Percentiles rank a stretch among this genome's conserved stretches.
phyloP scores from a whole-genome alignment of 2,113 vertebrate species.

The Prietella phreatophila region DNA sequence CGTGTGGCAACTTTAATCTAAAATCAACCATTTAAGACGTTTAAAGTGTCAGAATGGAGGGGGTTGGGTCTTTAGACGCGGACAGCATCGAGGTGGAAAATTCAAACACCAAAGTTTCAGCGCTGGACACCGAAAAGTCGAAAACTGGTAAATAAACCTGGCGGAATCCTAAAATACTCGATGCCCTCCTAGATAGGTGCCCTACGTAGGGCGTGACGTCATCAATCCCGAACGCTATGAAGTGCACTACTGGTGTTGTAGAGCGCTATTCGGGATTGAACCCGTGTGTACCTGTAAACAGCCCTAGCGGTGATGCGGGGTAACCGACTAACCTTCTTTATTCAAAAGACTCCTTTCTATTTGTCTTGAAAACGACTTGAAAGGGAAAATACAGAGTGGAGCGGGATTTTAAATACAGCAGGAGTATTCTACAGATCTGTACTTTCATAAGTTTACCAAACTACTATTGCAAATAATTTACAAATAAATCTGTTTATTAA shows the following conservation, averaged over 20 bases:
- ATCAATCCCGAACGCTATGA: neutral
- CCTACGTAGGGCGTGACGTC: neutral
- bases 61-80: constrained; percentile 65
- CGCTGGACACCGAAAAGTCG: constrained; percentile 60
- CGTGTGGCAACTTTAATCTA: neutral
- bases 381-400: neutral
- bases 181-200: neutral
- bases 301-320: neutral
- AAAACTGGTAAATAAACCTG: constrained; percentile 64
- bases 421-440: neutral
- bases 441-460: neutral
- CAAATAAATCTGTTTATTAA: too few species aligned
- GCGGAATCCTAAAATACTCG: neutral
- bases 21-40: too few species aligned
- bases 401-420: neutral
- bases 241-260: neutral
- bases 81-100: constrained; percentile 62
- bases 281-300: neutral
- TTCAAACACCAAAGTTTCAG: constrained; percentile 58
- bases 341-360: neutral
- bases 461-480: neutral
- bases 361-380: neutral
- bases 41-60: constrained; percentile 58
- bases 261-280: neutral
- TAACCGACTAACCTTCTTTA: too few species aligned